phyloP scores from a whole-genome alignment of 2,888 invertebrate genomes.

The Megaustenia siamemsis region DNA sequence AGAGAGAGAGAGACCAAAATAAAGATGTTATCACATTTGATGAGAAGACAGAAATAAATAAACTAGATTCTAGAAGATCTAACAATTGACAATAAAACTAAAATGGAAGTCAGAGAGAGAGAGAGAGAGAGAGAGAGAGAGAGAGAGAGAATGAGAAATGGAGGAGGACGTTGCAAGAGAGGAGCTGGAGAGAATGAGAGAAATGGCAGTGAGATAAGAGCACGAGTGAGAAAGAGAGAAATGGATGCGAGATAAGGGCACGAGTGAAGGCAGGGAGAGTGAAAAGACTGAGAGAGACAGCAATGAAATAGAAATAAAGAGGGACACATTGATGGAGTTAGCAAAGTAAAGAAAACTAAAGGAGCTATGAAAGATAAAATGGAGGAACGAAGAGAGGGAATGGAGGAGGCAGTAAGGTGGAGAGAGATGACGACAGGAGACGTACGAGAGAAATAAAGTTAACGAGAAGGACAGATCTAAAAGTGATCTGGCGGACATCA shows the following conservation, averaged over 20 bases:
- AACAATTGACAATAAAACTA: too few relatives aligned
- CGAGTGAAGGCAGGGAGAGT: not conserved
- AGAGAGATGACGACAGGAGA: conserved; percentile 20
- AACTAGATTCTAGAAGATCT: too few relatives aligned
- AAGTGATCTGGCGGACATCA: too few relatives aligned
- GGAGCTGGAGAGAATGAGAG: not conserved
- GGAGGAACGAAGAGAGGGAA: not conserved
- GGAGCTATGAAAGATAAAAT: not conserved
- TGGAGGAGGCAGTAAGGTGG: conserved; percentile 18
- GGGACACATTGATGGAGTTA: not conserved
- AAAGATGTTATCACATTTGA: too few relatives aligned
- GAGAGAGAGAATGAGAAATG: not conserved
- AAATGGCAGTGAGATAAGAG: not conserved
- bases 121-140: too few relatives aligned
- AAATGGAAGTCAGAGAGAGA: too few relatives aligned
- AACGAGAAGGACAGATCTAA: too few relatives aligned
- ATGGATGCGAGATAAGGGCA: not conserved
- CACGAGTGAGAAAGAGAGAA: not conserved
- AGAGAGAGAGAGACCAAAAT: not conserved
- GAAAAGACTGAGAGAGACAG: not conserved
- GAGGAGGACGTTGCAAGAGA: not conserved
- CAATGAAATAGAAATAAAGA: not conserved
- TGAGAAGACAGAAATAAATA: not conserved
- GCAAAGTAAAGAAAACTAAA: not conserved
- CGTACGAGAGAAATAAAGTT: too few relatives aligned